phyloP scores from a whole-genome alignment of 2,113 vertebrate species.

The Macaca fascicularis region DNA sequence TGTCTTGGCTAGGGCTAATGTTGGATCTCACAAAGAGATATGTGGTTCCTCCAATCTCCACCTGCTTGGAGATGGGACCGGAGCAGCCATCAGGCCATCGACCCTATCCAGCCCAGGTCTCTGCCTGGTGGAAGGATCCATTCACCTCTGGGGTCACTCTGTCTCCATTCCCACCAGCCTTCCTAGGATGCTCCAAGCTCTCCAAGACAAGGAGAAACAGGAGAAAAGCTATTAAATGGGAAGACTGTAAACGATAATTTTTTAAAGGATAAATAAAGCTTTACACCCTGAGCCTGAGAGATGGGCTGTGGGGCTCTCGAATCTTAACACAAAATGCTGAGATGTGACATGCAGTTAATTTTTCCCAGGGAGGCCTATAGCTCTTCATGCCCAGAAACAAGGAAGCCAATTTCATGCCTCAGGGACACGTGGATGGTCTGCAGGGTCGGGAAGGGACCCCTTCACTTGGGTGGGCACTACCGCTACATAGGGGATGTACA shows the following conservation, averaged over 20 bases:
- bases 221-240: neutral
- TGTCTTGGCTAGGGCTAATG: neutral
- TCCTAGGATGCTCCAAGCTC: neutral
- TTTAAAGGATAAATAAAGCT: neutral
- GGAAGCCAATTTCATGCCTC: conserved; percentile 23
- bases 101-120: fast-evolving
- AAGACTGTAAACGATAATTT: neutral
- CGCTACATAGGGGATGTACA: fast-evolving
- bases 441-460: neutral
- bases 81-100: fast-evolving
- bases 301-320: fast-evolving
- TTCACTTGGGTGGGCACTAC: neutral
- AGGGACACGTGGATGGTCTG: neutral
- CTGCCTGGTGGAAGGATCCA: fast-evolving
- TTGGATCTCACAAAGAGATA: neutral
- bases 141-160: fast-evolving
- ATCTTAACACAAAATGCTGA: neutral
- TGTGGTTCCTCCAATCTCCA: neutral
- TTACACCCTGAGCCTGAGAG: too few relatives aligned
- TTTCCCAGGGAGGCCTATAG: neutral
- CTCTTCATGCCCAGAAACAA: neutral
- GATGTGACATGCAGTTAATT: neutral
- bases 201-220: neutral
- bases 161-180: too few relatives aligned
- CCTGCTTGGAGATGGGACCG: too few relatives aligned